phyloP scores from a whole-genome alignment of 2,888 invertebrate species.

The Cosmopolites sordidus region DNA sequence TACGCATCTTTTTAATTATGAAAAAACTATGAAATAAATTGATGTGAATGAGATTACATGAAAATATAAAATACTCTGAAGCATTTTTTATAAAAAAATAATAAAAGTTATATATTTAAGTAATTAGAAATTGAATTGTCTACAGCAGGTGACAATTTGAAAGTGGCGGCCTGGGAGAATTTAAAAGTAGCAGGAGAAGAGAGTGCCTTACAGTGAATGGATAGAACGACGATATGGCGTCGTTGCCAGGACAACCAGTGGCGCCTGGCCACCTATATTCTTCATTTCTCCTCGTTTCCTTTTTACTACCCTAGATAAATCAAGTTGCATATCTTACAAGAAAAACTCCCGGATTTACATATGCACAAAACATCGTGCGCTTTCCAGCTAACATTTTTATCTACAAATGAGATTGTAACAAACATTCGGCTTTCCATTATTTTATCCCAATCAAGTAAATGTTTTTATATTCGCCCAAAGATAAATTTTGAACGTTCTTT shows the following conservation, averaged over 20 bases:
- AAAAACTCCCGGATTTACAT: conserved; percentile 41
- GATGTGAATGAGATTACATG: no score
- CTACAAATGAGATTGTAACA: conserved; percentile 32
- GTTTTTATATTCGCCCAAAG: no score
- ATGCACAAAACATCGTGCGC: conserved; percentile 39
- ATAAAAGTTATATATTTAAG: no score
- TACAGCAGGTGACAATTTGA: conserved; percentile 18
- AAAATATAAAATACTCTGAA: no score
- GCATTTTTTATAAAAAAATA: no score
- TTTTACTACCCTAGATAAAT: conserved; percentile 40
- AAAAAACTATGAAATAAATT: no score
- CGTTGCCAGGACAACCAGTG: conserved; percentile 44
- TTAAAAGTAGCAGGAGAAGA: conserved; percentile 22
- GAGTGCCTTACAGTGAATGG: conserved; percentile 17
- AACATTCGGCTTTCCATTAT: background rate
- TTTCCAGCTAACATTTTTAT: conserved; percentile 31
- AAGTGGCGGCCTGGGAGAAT: conserved; percentile 19
- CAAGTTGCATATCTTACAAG: conserved; percentile 40
- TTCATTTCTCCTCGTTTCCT: conserved; percentile 28
- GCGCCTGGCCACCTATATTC: conserved; percentile 39
- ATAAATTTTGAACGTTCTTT: no score
- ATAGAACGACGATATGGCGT: conserved; percentile 33
- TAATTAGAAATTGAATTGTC: conserved; percentile 22
- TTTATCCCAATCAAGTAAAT: no score
- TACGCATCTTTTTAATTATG: no score